Evolutionary conservation across 2,113 vertebrate species (phyloP), one percentile per base, ranked within the genome.

Genomic region (Brachirus orientalis): DNA sequence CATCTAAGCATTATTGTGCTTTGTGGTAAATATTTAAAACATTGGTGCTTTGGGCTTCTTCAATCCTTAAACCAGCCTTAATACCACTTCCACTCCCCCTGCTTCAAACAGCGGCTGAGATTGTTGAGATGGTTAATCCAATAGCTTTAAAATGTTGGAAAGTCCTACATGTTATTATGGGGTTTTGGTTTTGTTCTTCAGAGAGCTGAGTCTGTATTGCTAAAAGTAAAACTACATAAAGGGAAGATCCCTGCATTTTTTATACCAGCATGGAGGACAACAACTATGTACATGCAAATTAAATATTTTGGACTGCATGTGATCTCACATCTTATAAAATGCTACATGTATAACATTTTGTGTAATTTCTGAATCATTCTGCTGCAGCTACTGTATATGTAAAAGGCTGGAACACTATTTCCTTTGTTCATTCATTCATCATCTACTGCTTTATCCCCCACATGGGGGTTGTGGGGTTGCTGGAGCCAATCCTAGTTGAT

Each of bases 21-120:
- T 77, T 61, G 45, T 88, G 65, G 78, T 85, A 69, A 80, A 87
- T 90, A 83, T 89, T 85, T 82, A 69, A 87, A 77, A 63, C 67
- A 46, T 63, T 66, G 48, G 76, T 8, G 59, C 78, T 78, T 65
- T 80, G 71, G 66, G 77, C 67, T 52, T 77, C 67, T 74, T 86
- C 53, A 56, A 59, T 86, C 69, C 82, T 79, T 84, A 50, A 72
- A 69, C 52, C 40, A 63, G 17, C 22, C 36, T 51, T 60, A 65
- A 72, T 60, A 63, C 9, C 35, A 63, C 68, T 67, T 79, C 59
- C 48, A 47, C 52, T 4, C 58, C 36, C 57, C 53, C 28, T 38
- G 46, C 51, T 72, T 73, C 53, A 64, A 56, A 55, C 55, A 64
- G 53, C 8, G 62, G 63, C 50, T 38, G 8, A 41, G 28, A 28